These are phyloP conservation scores for Polyommatus iphigenia DNA, from an alignment of 2,888 invertebrate genomes.

Conservation along the genomic window DNA sequence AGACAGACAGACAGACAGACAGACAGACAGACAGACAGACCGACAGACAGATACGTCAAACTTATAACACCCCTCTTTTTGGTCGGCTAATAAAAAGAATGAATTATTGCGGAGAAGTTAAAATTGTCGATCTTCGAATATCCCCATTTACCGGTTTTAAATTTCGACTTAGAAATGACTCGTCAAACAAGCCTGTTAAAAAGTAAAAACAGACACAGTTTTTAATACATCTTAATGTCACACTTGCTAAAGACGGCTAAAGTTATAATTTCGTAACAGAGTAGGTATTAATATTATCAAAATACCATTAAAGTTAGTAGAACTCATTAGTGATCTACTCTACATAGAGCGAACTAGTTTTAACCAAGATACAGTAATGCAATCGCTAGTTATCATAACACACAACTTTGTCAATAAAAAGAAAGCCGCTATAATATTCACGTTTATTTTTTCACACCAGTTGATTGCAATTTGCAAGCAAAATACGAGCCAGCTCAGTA, in stretches of 20 bases:
- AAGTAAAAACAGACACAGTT: too few relatives aligned
- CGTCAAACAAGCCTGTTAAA: neutral
- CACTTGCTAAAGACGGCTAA: neutral
- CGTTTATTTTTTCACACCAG: slow-evolving; percentile 14
- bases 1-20: too few relatives aligned
- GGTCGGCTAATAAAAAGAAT: too few relatives aligned
- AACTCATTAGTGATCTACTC: neutral
- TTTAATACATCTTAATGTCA: neutral
- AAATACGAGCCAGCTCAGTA: neutral
- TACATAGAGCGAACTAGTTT: slow-evolving; percentile 15
- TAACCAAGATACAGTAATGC: neutral
- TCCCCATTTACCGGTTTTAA: neutral
- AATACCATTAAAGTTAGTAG: neutral
- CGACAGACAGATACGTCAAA: too few relatives aligned
- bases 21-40: too few relatives aligned
- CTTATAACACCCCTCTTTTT: too few relatives aligned
- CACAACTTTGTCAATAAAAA: neutral
- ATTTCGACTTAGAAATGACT: neutral
- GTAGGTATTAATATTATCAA: neutral
- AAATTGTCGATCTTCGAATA: neutral
- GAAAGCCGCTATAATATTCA: neutral
- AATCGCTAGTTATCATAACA: slow-evolving; percentile 3
- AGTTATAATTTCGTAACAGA: neutral
- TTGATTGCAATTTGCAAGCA: slow-evolving; percentile 9
- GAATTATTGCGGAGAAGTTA: neutral